Evolutionary conservation across 2,888 invertebrate species (phyloP).

Genomic region (Tetranychus truncatus): DNA sequence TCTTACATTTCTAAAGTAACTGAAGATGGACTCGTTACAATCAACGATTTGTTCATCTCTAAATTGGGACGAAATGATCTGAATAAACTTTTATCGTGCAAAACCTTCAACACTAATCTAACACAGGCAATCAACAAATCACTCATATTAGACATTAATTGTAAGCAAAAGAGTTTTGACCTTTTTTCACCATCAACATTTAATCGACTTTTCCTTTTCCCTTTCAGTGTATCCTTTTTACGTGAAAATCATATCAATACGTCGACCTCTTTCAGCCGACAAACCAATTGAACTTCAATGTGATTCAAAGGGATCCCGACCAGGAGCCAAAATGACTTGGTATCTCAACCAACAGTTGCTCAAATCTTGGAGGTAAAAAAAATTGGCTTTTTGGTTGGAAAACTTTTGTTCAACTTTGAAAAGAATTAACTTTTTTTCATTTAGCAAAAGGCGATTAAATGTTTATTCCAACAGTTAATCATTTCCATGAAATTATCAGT

Average conservation of each 20-base stretch:
- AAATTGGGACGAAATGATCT: background rate
- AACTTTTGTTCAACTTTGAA: background rate
- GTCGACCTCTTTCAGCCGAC: constrained; percentile 6
- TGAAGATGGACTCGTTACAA: constrained; percentile 3
- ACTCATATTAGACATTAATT: background rate
- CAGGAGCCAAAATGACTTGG: constrained; percentile 10
- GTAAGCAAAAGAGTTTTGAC: background rate
- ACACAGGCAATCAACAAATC: background rate
- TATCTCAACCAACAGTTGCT: background rate
- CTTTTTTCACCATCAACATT: background rate
- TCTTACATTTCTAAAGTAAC: background rate
- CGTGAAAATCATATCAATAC: constrained; percentile 6
- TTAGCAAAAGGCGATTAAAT: background rate
- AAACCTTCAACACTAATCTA: constrained; percentile 5
- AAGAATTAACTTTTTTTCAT: background rate
- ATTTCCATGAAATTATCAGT: too few species aligned
- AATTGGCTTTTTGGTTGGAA: background rate
- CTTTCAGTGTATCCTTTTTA: constrained; percentile 5
- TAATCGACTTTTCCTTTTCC: background rate
- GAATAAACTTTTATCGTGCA: constrained; percentile 2
- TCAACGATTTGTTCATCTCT: background rate
- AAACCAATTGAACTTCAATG: constrained; percentile 7
- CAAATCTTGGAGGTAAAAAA: background rate
- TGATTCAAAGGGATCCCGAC: constrained; percentile 10
- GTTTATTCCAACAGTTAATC: too few species aligned